Conservation (phyloP, 2,888 invertebrate genomes). For the Vanessa cardui region DNA sequence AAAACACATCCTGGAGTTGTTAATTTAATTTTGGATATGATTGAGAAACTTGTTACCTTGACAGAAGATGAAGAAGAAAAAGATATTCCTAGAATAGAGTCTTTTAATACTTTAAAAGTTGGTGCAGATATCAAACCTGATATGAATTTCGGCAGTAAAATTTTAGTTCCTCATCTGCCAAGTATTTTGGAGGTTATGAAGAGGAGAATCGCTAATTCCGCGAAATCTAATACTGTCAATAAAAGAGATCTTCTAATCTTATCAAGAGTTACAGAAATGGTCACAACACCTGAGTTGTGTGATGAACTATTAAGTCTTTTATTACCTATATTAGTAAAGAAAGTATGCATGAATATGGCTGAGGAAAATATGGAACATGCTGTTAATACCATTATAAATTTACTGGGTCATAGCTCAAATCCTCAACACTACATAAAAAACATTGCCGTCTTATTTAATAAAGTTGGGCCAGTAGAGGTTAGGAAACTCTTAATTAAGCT, state of each 20-base stretch:
- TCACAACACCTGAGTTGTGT: slow-evolving; percentile 85
- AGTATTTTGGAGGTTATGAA: slow-evolving; percentile 87
- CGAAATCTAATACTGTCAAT: slow-evolving; percentile 83
- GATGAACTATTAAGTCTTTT: slow-evolving; percentile 87
- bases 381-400: slow-evolving; percentile 88
- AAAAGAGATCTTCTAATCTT: slow-evolving; percentile 88
- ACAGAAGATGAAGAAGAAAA: slow-evolving; percentile 83
- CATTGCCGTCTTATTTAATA: slow-evolving; percentile 88
- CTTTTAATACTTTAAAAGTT: slow-evolving; percentile 61
- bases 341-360: slow-evolving; percentile 82
- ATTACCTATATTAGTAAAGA: slow-evolving; percentile 87
- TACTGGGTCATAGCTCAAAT: slow-evolving; percentile 86
- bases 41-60: slow-evolving; percentile 88
- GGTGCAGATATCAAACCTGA: slow-evolving; percentile 50
- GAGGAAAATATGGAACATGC: slow-evolving; percentile 88
- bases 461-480: slow-evolving; percentile 84
- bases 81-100: slow-evolving; percentile 64
- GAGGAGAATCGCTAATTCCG: slow-evolving; percentile 83
- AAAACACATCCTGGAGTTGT: slow-evolving; percentile 86
- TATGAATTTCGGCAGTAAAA: slow-evolving; percentile 87
- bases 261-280: slow-evolving; percentile 89
- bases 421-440: slow-evolving; percentile 86
- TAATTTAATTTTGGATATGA: slow-evolving; percentile 87
- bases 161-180: slow-evolving; percentile 89
- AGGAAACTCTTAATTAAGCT: slow-evolving; percentile 87